Evolutionary conservation across 2,888 invertebrate species (phyloP), one percentile per base, ranked within the genome.

Genomic region (Habroteleia sp.): DNA sequence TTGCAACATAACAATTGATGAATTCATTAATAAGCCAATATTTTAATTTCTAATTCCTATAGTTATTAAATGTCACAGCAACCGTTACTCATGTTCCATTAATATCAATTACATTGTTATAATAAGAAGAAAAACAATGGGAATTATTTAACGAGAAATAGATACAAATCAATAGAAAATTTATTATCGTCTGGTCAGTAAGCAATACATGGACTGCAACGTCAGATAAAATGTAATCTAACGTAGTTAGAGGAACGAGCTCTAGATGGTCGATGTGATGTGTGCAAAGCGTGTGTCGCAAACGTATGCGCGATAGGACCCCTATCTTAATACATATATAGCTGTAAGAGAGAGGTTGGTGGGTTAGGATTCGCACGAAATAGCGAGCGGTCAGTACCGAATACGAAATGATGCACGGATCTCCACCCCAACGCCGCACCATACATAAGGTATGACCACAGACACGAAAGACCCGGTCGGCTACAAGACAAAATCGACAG

Each of bases 401-500:
- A 88, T 88, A 88, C 88, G 81, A 88, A 88, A 87, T 85, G 84
- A 81, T 58, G 78, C 78, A 79, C 77, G 77, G 69, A 78, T 29
- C 46, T 81, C 79, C 79, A 80, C 79, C 84, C 82, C 69, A 16
- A 77, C 79, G 82, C 3, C 81, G 82, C 81, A 84, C 82, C 82
- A 83, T 87, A 85, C 87, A 86, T 88, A 87, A 88, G 84, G 82
- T 86, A 88, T 85, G 87, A 86, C 84, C 83, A 76, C 74, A 78
- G 74, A 76, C 74, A 63, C 17, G 46, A 68, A 75, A 77, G 74
- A 76, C 52, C 60, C 54, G 50, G 60, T 44, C 66, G 52, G 68
- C 77, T 65, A 46, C 46, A 52, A 14, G n/a, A 73, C 58, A 46
- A 73, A 69, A 73, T 46, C 56, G 62, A 69, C 69, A 48, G 54